phyloP scores from a whole-genome alignment of 2,888 invertebrate species.

The Thalpophila matura region DNA sequence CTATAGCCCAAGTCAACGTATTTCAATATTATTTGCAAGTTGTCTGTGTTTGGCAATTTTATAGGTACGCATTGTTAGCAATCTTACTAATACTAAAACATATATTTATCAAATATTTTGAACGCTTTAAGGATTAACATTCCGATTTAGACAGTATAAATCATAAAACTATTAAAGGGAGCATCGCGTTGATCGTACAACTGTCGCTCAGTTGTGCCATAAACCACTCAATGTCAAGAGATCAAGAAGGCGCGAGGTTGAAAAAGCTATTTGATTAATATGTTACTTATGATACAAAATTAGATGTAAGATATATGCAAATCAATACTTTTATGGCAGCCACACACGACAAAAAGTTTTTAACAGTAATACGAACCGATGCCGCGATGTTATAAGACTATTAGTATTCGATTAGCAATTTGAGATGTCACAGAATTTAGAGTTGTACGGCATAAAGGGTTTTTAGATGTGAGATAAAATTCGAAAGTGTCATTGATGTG shows the following conservation, averaged over 20 bases:
- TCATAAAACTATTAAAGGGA: slow-evolving; percentile 44
- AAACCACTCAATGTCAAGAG: slow-evolving; percentile 67
- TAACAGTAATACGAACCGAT: slow-evolving; percentile 78
- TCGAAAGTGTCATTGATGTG: slow-evolving; percentile 72
- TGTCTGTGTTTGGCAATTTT: not conserved
- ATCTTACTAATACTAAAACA: no score
- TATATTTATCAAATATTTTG: slow-evolving; percentile 11
- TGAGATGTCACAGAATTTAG: slow-evolving; percentile 77
- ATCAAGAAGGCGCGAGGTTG: slow-evolving; percentile 73
- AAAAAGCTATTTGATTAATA: slow-evolving; percentile 83
- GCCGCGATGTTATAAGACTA: slow-evolving; percentile 74
- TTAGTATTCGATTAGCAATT: slow-evolving; percentile 85
- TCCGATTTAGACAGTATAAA: slow-evolving; percentile 42
- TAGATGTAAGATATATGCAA: slow-evolving; percentile 84
- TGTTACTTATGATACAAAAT: slow-evolving; percentile 80
- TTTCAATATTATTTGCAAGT: no score
- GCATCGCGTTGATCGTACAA: slow-evolving; percentile 41
- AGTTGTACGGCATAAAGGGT: slow-evolving; percentile 60
- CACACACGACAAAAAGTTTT: slow-evolving; percentile 83
- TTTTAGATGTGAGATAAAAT: slow-evolving; percentile 69
- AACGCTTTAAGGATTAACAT: slow-evolving; percentile 40
- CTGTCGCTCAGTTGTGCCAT: slow-evolving; percentile 51
- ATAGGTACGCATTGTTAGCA: not conserved
- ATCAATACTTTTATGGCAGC: slow-evolving; percentile 79
- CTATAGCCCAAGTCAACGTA: no score